Evolutionary conservation across 2,113 vertebrate genomes (phyloP), one percentile per base, ranked within the genome.

Genomic region (Sorex araneus): DNA sequence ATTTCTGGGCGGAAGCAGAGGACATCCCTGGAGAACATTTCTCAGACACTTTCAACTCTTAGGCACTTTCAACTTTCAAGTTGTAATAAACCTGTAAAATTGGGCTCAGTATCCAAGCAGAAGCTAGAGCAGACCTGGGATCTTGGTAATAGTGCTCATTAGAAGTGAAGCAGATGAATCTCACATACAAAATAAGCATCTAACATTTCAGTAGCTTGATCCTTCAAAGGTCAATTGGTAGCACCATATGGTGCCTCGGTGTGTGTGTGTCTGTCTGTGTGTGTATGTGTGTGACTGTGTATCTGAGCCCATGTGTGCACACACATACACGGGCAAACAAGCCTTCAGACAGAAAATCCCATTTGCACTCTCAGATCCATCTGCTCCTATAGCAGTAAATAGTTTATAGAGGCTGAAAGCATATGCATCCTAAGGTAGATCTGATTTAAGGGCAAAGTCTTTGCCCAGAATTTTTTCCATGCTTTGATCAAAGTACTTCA

Each of bases 201-300:
- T 8, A n/a, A 5, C 40, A 92, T 80, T 87, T 90, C 67, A 78
- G 40, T n/a, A 40, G 3, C 36, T 84, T 80, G 36, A 63, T 79
- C 11, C 82, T 95, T 81, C 54, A 76, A 80, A 87, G 80, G 50
- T 90, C 91, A 81, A 60, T 43, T 86, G 40, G 63, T 13, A 91
- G 27, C 0, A 0, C 36, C 40, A 27, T 67, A 57, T 57, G 57
- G 54, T 30, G 23, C 76, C 23, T 79, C 8, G 70, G 0, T 77
- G n/a, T 75, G 21, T 63, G 3, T 23, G 12, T 25, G 15, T 57
- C 12, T 79, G 6, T 79, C 0, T 76, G 30, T 74, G 27, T 69
- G 5, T 21, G 16, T 28, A 9, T 76, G 36, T 70, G 8, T 28
- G 28, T 76, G 30, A 70, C 8, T 78, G 0, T 69, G 50, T 66